These are phyloP conservation scores for Drosophila persimilis DNA, from an alignment of 1,140 invertebrate species.

Conservation along the genomic window DNA sequence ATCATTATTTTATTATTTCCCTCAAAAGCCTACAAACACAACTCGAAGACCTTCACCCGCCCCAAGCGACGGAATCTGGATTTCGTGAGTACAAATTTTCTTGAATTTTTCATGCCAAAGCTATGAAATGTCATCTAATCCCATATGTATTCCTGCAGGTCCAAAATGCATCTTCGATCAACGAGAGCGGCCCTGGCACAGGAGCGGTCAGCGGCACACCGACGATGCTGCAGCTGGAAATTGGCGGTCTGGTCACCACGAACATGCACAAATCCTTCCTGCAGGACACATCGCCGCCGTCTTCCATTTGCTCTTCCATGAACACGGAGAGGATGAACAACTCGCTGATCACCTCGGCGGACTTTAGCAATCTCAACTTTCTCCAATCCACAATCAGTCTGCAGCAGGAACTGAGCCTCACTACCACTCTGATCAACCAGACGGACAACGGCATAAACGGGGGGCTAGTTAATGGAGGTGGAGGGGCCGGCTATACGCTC, in stretches of 20 bases:
- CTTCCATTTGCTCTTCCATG: constrained; percentile 78
- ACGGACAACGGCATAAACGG: constrained; percentile 21
- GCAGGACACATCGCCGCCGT: constrained; percentile 80
- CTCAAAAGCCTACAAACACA: constrained; percentile 69
- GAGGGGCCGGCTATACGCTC: constrained; percentile 56
- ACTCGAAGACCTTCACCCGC: constrained; percentile 79
- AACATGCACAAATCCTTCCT: constrained; percentile 81
- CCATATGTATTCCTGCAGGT: constrained; percentile 21
- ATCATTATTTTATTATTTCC: constrained; percentile 11
- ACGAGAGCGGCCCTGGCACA: constrained; percentile 19
- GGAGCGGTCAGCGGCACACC: constrained; percentile 12
- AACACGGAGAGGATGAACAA: constrained; percentile 77
- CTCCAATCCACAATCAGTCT: constrained; percentile 70
- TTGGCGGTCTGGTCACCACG: constrained; percentile 72
- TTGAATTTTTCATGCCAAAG: neutral
- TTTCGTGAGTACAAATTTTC: constrained; percentile 58
- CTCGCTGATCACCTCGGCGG: constrained; percentile 79
- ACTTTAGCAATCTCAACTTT: constrained; percentile 79
- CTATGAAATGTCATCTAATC: neutral
- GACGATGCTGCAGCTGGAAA: constrained; percentile 68
- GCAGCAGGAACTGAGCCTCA: constrained; percentile 53
- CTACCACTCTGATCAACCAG: constrained; percentile 46
- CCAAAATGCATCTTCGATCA: constrained; percentile 47
- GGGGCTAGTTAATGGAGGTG: neutral
- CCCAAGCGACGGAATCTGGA: constrained; percentile 76